Conservation (phyloP, 2,113 vertebrate species). For the Bothrops jararaca region DNA sequence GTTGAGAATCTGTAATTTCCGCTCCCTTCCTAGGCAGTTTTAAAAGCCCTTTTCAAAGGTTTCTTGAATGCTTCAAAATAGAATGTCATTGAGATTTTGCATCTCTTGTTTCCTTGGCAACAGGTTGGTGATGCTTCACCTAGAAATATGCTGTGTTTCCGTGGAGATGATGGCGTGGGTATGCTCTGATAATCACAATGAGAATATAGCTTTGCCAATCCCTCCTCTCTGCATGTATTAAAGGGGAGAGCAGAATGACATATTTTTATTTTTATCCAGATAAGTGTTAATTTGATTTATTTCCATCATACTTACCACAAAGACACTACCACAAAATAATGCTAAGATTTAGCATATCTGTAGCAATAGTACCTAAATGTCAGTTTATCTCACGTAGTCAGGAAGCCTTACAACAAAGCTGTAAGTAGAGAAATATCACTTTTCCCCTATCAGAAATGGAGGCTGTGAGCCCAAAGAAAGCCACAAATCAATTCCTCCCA, state of each 20-base stretch:
- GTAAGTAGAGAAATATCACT: neutral
- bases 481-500: neutral
- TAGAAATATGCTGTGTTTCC: conserved; percentile 72
- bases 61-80: conserved; percentile 74
- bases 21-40: conserved; percentile 66
- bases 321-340: conserved; percentile 47
- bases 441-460: neutral
- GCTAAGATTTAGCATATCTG: neutral
- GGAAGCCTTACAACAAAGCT: neutral
- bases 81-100: conserved; percentile 75
- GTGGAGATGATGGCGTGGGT: conserved; percentile 73
- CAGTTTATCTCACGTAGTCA: neutral
- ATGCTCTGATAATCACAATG: conserved; percentile 62
- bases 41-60: conserved; percentile 70
- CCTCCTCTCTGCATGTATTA: conserved; percentile 44
- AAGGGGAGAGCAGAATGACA: conserved; percentile 27
- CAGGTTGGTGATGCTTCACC: conserved; percentile 75
- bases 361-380: neutral
- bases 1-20: conserved; percentile 74
- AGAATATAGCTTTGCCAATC: conserved; percentile 57
- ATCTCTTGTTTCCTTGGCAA: conserved; percentile 79
- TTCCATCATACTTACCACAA: conserved; percentile 37
- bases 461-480: neutral
- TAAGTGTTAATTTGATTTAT: conserved; percentile 50
- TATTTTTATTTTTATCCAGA: conserved; percentile 50